Evolutionary conservation across 2,113 vertebrate species (phyloP).

Genomic region (Pollimyrus isidori): DNA sequence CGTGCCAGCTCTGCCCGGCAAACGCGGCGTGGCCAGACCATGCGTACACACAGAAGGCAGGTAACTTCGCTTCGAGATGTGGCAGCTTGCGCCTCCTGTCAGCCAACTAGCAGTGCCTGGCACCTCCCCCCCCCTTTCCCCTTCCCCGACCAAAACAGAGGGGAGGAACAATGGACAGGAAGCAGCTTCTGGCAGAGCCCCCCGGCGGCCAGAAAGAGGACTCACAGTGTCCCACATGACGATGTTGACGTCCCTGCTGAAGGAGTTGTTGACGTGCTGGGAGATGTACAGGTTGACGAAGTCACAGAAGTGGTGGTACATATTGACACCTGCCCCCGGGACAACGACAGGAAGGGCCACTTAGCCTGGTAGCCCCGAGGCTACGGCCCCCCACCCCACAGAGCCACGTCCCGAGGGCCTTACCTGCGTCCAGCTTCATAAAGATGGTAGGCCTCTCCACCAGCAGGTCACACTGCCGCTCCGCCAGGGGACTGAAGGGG

Average conservation of each 20-base stretch:
- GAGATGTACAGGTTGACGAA: conserved; percentile 95
- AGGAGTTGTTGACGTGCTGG: conserved; percentile 90
- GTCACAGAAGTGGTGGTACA: conserved; percentile 99
- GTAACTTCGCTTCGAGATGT: not conserved
- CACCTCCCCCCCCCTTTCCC: not conserved
- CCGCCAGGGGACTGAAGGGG: conserved; percentile 67
- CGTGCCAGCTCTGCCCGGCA: conserved; percentile 73
- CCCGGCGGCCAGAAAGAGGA: conserved; percentile 23
- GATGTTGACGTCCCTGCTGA: conserved; percentile 78
- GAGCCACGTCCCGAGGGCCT: not conserved
- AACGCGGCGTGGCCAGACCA: not conserved
- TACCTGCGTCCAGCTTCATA: conserved; percentile 97
- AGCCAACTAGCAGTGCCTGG: conserved; percentile 24
- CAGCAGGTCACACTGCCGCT: conserved; percentile 75
- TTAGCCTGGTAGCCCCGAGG: not conserved
- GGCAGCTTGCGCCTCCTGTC: not conserved
- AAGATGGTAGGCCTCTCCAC: conserved; percentile 85
- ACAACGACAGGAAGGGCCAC: not conserved
- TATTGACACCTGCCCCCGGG: conserved; percentile 77
- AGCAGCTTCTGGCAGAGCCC: conserved; percentile 32
- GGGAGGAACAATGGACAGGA: conserved; percentile 42
- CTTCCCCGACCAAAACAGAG: conserved; percentile 23
- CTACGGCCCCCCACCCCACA: not conserved
- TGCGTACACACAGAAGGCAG: not conserved
- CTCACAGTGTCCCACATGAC: conserved; percentile 98